A percentile compares a stretch with the other conserved stretches of the same genome.
phyloP scores from a whole-genome alignment of 2,113 vertebrate species.

The Ictalurus punctatus region DNA sequence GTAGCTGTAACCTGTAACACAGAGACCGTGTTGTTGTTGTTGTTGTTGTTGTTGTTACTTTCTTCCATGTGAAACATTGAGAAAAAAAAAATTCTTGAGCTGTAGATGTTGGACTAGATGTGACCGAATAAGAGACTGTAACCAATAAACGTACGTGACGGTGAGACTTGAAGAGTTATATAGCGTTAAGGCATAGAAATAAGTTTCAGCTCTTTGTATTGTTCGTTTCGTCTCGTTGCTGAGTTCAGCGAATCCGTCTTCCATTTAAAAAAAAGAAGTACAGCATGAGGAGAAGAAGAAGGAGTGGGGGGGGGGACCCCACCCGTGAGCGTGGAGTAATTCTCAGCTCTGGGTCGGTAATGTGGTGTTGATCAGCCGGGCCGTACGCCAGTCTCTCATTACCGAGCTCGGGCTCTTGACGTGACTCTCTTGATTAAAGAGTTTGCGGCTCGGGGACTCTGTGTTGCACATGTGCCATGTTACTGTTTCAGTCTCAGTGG shows the following conservation, averaged over 20 bases:
- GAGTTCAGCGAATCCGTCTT: not conserved
- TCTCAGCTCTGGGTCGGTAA: constrained; percentile 62
- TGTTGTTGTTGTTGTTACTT: not conserved
- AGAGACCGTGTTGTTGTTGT: not conserved
- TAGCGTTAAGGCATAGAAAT: not conserved
- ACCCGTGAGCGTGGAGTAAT: constrained; percentile 42
- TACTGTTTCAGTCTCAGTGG: constrained; percentile 4
- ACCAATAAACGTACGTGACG: not conserved
- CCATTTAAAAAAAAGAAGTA: too few species aligned
- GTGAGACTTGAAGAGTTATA: not conserved
- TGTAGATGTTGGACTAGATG: not conserved
- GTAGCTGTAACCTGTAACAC: not conserved
- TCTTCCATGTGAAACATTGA: not conserved
- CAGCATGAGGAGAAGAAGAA: not conserved
- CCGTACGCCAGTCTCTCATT: constrained; percentile 69
- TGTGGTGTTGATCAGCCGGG: constrained; percentile 73
- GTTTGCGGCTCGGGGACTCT: constrained; percentile 55
- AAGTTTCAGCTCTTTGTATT: not conserved
- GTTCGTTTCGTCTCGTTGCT: not conserved
- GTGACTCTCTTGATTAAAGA: constrained; percentile 73
- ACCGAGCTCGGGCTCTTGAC: constrained; percentile 69
- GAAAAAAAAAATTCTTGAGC: not conserved
- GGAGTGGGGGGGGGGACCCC: too few species aligned
- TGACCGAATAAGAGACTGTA: not conserved
- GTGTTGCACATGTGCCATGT: constrained; percentile 66